Percentiles rank a stretch among this genome's conserved stretches.
Evolutionary conservation across 1,140 invertebrate species (phyloP).

Genomic region (Cryptotermes secundus): DNA sequence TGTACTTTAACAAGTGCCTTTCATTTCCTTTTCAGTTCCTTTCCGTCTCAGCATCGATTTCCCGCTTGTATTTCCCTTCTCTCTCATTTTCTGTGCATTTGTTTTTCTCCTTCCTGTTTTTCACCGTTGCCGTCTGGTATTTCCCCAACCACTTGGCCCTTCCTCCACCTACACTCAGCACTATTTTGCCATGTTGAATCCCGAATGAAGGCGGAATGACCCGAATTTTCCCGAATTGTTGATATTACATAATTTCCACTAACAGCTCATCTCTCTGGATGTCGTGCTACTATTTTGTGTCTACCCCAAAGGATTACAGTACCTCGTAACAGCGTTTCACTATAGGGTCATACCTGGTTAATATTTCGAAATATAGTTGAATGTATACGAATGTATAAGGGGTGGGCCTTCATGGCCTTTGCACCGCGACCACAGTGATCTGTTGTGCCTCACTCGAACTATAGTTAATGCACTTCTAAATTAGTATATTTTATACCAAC

Average conservation of each 20-base stretch:
- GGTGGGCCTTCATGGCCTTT: too few species aligned
- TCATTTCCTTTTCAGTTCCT: constrained; percentile 3
- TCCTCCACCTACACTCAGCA: neutral
- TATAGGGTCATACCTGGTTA: too few species aligned
- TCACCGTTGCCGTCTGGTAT: neutral
- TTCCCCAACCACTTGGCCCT: neutral
- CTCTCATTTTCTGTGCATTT: neutral
- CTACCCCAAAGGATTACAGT: neutral
- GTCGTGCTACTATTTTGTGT: neutral
- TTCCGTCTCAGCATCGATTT: neutral
- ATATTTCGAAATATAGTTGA: too few species aligned
- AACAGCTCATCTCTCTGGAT: neutral
- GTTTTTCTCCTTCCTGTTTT: neutral
- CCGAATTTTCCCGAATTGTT: neutral
- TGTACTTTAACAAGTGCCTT: neutral
- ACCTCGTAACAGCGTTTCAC: neutral
- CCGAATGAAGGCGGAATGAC: neutral
- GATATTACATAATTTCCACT: too few species aligned
- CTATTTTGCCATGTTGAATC: neutral
- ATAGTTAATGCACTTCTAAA: too few species aligned
- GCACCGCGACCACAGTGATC: too few species aligned
- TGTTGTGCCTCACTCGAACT: too few species aligned
- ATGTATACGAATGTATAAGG: too few species aligned
- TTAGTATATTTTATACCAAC: too few species aligned
- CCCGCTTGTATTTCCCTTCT: neutral